phyloP scores from a whole-genome alignment of 2,888 invertebrate genomes.

The Ennomos erosarius region DNA sequence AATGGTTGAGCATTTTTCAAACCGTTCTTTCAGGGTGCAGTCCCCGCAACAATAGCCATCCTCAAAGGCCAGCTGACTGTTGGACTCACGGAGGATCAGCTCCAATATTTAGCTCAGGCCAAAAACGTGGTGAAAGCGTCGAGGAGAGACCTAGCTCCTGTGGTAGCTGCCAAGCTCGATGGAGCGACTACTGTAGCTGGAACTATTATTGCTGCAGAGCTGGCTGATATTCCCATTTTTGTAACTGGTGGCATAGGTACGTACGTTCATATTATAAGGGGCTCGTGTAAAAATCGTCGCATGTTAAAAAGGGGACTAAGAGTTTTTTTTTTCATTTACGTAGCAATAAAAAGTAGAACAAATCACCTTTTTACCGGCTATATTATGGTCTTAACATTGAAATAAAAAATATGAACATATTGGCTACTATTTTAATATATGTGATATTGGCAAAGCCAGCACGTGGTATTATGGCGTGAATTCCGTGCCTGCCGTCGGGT shows the following conservation, averaged over 20 bases:
- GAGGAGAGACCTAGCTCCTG: slow-evolving; percentile 92
- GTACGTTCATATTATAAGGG: slow-evolving; percentile 52
- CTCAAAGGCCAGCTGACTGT: slow-evolving; percentile 93
- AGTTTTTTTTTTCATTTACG: too few species aligned
- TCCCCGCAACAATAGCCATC: slow-evolving; percentile 97
- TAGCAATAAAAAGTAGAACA: too few species aligned
- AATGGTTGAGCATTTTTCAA: background rate
- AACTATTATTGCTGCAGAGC: slow-evolving; percentile 94
- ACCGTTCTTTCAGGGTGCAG: slow-evolving; percentile 86
- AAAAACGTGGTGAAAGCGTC: slow-evolving; percentile 92
- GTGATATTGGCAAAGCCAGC: too few species aligned
- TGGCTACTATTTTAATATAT: too few species aligned
- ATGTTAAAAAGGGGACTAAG: too few species aligned
- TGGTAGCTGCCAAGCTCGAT: slow-evolving; percentile 87
- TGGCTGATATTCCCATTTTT: slow-evolving; percentile 94
- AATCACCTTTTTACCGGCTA: too few species aligned
- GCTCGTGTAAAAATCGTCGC: too few species aligned
- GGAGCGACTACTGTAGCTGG: slow-evolving; percentile 99
- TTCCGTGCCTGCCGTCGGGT: too few species aligned
- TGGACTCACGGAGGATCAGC: slow-evolving; percentile 88
- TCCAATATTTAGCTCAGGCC: slow-evolving; percentile 87
- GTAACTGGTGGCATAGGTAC: slow-evolving; percentile 94
- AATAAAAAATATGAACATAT: too few species aligned
- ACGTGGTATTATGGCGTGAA: too few species aligned
- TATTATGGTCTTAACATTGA: too few species aligned